phyloP scores from a whole-genome alignment of 2,797 vertebrate genomes.

The Girardinus metallicus region DNA sequence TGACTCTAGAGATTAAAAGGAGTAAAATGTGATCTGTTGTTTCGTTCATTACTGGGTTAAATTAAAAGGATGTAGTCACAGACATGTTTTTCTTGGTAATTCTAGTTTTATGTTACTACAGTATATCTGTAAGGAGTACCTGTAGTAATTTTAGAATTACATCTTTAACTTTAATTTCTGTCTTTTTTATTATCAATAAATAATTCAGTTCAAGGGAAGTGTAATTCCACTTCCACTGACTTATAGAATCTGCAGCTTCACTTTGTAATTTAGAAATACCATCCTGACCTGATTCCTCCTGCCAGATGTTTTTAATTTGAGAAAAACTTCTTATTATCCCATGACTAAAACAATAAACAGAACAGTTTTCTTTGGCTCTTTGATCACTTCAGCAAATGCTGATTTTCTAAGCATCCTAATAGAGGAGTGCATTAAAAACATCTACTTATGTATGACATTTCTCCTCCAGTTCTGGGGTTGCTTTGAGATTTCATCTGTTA shows the following conservation, averaged over 20 bases:
- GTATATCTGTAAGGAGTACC: background rate
- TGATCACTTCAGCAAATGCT: background rate
- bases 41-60: background rate
- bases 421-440: background rate
- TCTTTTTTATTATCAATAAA: background rate
- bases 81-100: background rate
- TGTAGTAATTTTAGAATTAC: background rate
- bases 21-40: background rate
- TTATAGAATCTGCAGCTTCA: background rate
- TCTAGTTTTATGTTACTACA: background rate
- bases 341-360: background rate
- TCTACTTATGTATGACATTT: background rate
- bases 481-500: background rate
- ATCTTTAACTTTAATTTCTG: background rate
- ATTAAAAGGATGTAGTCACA: background rate
- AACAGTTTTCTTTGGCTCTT: background rate
- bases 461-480: background rate
- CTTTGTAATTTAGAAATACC: background rate
- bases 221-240: background rate
- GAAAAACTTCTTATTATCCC: background rate
- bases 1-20: background rate
- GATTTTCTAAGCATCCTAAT: background rate
- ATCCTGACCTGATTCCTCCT: background rate
- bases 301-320: background rate
- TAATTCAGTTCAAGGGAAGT: background rate